Percentiles rank a stretch among this genome's conserved stretches.
Evolutionary conservation across 1,140 invertebrate genomes (phyloP).

Genomic region (Dendroctonus ponderosae): DNA sequence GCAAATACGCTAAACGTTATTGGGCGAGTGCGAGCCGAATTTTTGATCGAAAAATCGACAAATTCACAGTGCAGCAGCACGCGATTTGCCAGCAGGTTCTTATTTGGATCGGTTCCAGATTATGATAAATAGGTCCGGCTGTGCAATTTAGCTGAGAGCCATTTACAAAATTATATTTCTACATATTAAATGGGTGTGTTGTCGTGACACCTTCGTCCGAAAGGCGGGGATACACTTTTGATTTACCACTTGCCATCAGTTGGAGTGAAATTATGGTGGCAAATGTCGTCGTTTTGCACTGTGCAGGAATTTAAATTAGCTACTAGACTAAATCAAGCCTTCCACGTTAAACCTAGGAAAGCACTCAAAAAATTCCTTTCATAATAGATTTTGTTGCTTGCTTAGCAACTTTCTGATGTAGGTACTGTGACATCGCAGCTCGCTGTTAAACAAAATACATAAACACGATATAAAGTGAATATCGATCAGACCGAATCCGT

Average conservation of each 20-base stretch:
- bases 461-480: too few relatives aligned
- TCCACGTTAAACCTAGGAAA: too few relatives aligned
- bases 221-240: slow-evolving; percentile 18
- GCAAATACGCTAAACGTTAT: slow-evolving; percentile 7
- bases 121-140: slow-evolving; percentile 22
- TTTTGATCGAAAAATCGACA: neutral
- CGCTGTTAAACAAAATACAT: too few relatives aligned
- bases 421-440: too few relatives aligned
- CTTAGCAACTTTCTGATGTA: too few relatives aligned
- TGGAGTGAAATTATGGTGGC: slow-evolving; percentile 1
- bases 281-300: too few relatives aligned
- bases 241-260: slow-evolving; percentile 13
- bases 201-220: slow-evolving; percentile 6
- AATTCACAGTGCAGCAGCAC: too few relatives aligned
- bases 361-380: too few relatives aligned
- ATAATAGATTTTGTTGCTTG: too few relatives aligned
- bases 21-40: neutral
- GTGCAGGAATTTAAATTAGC: too few relatives aligned
- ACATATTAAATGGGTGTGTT: slow-evolving; percentile 28
- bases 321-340: too few relatives aligned
- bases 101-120: slow-evolving; percentile 8
- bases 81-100: too few relatives aligned
- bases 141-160: slow-evolving; percentile 9
- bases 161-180: slow-evolving; percentile 21
- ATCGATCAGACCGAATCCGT: neutral